These are phyloP conservation scores for Endomychus coccineus DNA, from an alignment of 2,888 invertebrate species.

Conservation along the genomic window DNA sequence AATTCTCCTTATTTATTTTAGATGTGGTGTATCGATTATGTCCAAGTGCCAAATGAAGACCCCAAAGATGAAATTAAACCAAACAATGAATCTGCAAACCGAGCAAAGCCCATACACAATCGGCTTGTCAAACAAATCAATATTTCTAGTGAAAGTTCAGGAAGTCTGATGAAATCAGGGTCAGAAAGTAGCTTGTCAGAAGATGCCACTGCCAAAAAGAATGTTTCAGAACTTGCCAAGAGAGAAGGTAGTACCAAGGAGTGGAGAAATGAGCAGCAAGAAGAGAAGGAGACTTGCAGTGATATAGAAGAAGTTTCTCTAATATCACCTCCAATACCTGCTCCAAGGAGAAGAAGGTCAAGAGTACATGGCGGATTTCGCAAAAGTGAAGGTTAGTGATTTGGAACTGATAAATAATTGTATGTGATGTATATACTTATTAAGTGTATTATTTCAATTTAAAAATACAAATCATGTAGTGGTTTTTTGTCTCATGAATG, in stretches of 20 bases:
- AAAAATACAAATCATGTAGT: too few species aligned
- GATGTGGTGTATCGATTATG: slow-evolving; percentile 97
- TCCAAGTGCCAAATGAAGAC: slow-evolving; percentile 69
- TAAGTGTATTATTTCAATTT: not conserved
- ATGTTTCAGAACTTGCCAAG: slow-evolving; percentile 24
- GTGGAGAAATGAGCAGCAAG: slow-evolving; percentile 57
- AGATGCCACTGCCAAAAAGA: slow-evolving; percentile 48
- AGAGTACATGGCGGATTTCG: slow-evolving; percentile 60
- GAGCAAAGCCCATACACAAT: slow-evolving; percentile 36
- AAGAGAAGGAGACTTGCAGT: slow-evolving; percentile 65
- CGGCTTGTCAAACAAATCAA: slow-evolving; percentile 73
- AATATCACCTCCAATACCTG: slow-evolving; percentile 43
- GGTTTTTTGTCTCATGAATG: too few species aligned
- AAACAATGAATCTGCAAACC: too few species aligned
- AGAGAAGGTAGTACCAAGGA: slow-evolving; percentile 58
- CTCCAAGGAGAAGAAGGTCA: slow-evolving; percentile 55
- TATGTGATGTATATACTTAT: too few species aligned
- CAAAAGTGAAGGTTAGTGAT: slow-evolving; percentile 56
- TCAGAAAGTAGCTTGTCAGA: slow-evolving; percentile 85
- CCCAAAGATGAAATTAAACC: slow-evolving; percentile 33
- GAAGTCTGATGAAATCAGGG: slow-evolving; percentile 67
- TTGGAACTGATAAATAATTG: not conserved
- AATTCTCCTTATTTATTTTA: slow-evolving; percentile 42
- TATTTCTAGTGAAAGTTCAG: slow-evolving; percentile 47
- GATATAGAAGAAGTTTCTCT: slow-evolving; percentile 52